Evolutionary conservation across 2,797 vertebrate species (phyloP).

Genomic region (Ammospiza maritima): DNA sequence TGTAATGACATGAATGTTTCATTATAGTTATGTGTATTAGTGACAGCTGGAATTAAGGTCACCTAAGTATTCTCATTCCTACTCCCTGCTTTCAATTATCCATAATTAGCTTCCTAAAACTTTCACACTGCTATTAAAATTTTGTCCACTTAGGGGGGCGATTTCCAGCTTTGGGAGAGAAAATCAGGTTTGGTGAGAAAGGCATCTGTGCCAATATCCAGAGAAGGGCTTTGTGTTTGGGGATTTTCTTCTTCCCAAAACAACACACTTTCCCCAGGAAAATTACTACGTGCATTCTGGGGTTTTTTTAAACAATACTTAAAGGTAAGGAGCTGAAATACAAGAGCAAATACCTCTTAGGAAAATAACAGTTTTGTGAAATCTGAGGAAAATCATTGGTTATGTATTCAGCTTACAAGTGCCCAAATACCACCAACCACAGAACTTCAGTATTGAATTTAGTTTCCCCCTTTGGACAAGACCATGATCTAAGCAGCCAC

Average conservation of each 20-base stretch:
- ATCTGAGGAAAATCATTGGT: not conserved
- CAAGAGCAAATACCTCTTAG: not conserved
- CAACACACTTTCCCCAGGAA: not conserved
- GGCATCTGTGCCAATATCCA: not conserved
- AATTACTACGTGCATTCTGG: not conserved
- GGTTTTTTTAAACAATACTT: not conserved
- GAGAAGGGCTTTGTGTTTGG: not conserved
- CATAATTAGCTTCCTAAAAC: constrained; percentile 59
- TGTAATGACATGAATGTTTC: constrained; percentile 21
- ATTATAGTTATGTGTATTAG: constrained; percentile 20
- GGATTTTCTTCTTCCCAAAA: not conserved
- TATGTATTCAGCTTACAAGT: not conserved
- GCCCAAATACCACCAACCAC: not conserved
- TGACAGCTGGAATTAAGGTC: constrained; percentile 56
- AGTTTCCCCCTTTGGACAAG: not conserved
- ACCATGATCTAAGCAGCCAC: not conserved
- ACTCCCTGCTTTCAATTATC: constrained; percentile 56
- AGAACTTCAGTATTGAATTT: not conserved
- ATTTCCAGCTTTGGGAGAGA: not conserved
- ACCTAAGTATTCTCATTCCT: constrained; percentile 36
- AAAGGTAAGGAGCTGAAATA: not conserved
- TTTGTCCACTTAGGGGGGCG: not conserved
- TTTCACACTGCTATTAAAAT: constrained; percentile 47
- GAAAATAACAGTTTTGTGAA: not conserved
- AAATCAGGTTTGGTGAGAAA: not conserved